Percentiles rank a stretch among this genome's conserved stretches.
Evolutionary conservation across 2,113 vertebrate genomes (phyloP).

Genomic region (Sceloporus tristichus): DNA sequence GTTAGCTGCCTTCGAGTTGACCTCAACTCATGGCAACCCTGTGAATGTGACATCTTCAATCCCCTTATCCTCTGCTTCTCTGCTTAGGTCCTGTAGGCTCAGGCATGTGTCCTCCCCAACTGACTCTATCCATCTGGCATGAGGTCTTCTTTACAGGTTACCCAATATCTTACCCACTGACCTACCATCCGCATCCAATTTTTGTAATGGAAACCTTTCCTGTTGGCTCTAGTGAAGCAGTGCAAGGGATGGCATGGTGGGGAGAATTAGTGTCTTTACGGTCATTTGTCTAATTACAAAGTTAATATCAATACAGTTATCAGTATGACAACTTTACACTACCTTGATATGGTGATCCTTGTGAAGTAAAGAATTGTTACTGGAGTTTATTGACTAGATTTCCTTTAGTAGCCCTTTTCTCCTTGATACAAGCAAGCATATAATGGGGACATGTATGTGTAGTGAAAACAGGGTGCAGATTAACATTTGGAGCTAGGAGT

Average conservation of each 20-base stretch:
- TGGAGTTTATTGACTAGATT: background rate
- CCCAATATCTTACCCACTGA: background rate
- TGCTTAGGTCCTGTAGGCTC: too few relatives aligned
- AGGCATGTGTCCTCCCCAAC: too few relatives aligned
- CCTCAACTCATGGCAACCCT: too few relatives aligned
- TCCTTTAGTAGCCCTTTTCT: background rate
- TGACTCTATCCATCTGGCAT: too few relatives aligned
- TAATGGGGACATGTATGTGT: background rate
- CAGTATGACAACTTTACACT: background rate
- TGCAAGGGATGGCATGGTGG: background rate
- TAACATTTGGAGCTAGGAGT: background rate
- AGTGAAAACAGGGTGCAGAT: background rate
- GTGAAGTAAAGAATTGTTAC: background rate
- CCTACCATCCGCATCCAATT: too few relatives aligned
- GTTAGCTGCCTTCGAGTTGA: too few relatives aligned
- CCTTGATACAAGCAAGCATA: background rate
- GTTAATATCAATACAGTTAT: background rate
- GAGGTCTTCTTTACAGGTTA: background rate
- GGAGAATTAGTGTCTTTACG: background rate
- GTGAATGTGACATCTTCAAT: too few relatives aligned
- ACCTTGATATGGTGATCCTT: background rate
- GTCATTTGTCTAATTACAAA: background rate
- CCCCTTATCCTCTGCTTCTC: too few relatives aligned
- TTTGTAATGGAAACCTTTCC: background rate
- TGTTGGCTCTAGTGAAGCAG: background rate